Evolutionary conservation across 2,113 vertebrate species (phyloP).

Genomic region (Eidolon helvum): DNA sequence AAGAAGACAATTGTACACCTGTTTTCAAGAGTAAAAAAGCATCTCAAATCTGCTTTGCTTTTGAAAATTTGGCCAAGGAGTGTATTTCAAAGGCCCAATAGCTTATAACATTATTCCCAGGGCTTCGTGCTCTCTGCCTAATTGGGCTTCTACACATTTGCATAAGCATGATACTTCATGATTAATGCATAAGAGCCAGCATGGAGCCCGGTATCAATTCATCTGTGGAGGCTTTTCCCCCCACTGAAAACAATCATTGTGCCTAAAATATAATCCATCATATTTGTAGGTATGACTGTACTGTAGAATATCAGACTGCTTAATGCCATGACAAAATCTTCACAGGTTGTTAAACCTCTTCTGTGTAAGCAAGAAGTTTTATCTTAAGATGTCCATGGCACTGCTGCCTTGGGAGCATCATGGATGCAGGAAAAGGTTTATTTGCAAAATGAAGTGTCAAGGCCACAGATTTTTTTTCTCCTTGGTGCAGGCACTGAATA

Average conservation of each 20-base stretch:
- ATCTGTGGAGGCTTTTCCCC: constrained; percentile 45
- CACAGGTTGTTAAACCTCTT: constrained; percentile 30
- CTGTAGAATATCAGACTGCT: constrained; percentile 52
- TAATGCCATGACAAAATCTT: constrained; percentile 29
- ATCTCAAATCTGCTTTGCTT: constrained; percentile 79
- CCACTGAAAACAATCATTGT: constrained; percentile 68
- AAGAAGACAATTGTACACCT: constrained; percentile 81
- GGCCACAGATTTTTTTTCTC: constrained; percentile 5
- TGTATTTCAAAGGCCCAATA: constrained; percentile 81
- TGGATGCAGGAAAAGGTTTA: constrained; percentile 26
- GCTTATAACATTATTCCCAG: constrained; percentile 80
- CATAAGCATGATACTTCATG: constrained; percentile 82
- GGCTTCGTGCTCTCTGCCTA: constrained; percentile 79
- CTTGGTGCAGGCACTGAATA: constrained; percentile 4
- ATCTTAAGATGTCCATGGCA: not conserved
- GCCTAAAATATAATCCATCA: constrained; percentile 53
- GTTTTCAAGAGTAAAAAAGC: constrained; percentile 81
- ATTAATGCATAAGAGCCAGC: constrained; percentile 83
- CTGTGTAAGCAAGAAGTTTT: constrained; percentile 58
- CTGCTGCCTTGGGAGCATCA: constrained; percentile 19
- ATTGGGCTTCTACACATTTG: constrained; percentile 81
- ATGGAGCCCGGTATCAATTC: constrained; percentile 75
- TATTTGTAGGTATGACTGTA: constrained; percentile 44
- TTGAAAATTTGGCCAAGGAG: constrained; percentile 81
- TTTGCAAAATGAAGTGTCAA: constrained; percentile 57